Conservation (phyloP, 37 sponge, comb jelly and placozoan species). For the Ephydatia muelleri region DNA sequence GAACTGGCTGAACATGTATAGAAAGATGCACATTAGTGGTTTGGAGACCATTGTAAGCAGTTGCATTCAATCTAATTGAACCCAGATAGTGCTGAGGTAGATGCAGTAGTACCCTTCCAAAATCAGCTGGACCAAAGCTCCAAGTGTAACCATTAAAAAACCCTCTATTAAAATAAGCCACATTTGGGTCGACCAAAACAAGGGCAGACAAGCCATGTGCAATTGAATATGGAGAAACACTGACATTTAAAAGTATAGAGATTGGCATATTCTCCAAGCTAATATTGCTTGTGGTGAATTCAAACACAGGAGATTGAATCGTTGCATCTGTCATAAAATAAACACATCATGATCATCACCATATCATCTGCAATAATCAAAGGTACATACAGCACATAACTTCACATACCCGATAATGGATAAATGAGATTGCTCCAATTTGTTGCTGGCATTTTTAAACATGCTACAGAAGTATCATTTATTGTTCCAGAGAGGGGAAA, state of each 20-base stretch:
- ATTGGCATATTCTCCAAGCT: not conserved
- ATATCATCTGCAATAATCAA: not conserved
- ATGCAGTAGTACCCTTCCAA: not conserved
- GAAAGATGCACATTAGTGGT: not conserved
- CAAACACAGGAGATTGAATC: not conserved
- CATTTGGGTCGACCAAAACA: not conserved
- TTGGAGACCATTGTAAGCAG: not conserved
- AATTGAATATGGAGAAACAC: not conserved
- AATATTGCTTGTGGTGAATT: not conserved
- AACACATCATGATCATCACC: not conserved
- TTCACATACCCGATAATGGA: not conserved
- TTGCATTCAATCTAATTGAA: not conserved
- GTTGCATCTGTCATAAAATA: not conserved
- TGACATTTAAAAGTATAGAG: not conserved
- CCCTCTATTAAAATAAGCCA: not conserved
- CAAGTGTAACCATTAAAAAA: not conserved
- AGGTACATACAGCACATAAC: no score
- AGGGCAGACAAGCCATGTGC: not conserved
- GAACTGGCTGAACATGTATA: not conserved
- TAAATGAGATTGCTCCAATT: not conserved
- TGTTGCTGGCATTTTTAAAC: not conserved
- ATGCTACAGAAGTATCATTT: slow-evolving; percentile 19
- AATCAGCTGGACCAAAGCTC: not conserved
- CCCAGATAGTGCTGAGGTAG: not conserved
- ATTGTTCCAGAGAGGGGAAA: slow-evolving; percentile 25